Base-by-base conservation (phyloP, 35 echinoderm and acorn worm genomes). In the Ophioderma brevispina region DNA sequence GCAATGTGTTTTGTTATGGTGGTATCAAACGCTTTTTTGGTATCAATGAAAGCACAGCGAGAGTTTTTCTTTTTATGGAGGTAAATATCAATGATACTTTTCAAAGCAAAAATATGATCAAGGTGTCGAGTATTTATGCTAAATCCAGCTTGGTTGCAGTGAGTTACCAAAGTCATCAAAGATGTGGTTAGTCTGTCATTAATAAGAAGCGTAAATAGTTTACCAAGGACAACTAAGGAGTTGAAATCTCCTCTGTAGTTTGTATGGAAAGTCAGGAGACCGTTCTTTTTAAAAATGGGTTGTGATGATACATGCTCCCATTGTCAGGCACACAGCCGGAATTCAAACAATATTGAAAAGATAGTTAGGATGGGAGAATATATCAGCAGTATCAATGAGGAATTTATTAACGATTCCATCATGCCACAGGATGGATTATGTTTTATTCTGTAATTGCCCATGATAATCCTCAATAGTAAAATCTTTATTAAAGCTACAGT, bases 291-390 rank as follows among this genome's bases (percentile, higher is more conserved):
- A 34, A 80, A 10, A 80, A 36, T 34, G 33, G 33, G 38, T 15
- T 5, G 13, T 36, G 6, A 80, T 80, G n/a, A 35, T 10, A 4
- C 78, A 37, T 13, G 13, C 34, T 34, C 78, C 78, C 33, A 35
- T 3, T 1, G 2, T 36, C 33, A 34, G 78, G 78, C 3, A 80
- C 36, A 11, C 33, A 37, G 1, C 78, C 78, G 6, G 33, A 34
- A 36, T 80, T n/a, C 33, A 80, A 3, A 80, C 34, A 80, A 80
- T 35, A 80, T 80, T 80, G 31, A 80, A 80, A 2, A 80, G 5
- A 34, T 80, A 1, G 78, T 80, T 10, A 80, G 4, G 4, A 80
- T 2, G 36, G 78, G 32, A 37, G 25, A 17, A 1, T 10, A 13
- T 11, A 2, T 80, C 34, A 3, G 11, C 1, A 23, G 3, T 11